Percentiles rank a stretch among this genome's conserved stretches.
These are phyloP conservation scores for Eleutherodactylus coqui DNA, from an alignment of 2,797 vertebrate genomes.

Conservation along the genomic window DNA sequence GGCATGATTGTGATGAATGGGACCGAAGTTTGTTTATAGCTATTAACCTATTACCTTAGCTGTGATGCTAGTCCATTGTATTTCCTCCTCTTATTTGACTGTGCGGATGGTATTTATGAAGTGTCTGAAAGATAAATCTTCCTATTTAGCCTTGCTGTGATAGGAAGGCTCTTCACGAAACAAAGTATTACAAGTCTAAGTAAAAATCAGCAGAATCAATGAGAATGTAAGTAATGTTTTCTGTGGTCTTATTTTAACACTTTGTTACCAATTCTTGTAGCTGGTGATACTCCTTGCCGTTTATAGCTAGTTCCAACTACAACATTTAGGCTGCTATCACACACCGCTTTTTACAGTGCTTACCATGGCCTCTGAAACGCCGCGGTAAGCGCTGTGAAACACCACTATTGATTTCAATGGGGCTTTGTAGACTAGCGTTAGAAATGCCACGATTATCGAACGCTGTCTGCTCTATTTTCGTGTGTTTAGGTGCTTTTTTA, in stretches of 20 bases:
- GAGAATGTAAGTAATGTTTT: slow-evolving; percentile 35
- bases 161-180: slow-evolving; percentile 35
- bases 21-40: slow-evolving; percentile 41
- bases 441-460: too few relatives aligned
- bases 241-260: slow-evolving; percentile 25
- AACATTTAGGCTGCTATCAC: background rate
- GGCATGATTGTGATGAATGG: slow-evolving; percentile 50
- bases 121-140: slow-evolving; percentile 58
- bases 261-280: background rate
- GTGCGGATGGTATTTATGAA: slow-evolving; percentile 56
- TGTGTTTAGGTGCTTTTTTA: too few relatives aligned
- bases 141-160: slow-evolving; percentile 45
- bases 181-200: slow-evolving; percentile 29
- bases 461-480: too few relatives aligned
- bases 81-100: slow-evolving; percentile 44
- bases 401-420: too few relatives aligned
- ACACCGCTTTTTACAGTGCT: too few relatives aligned
- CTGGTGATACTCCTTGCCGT: background rate
- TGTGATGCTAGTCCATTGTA: slow-evolving; percentile 48
- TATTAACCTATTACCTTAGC: slow-evolving; percentile 58
- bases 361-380: too few relatives aligned
- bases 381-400: too few relatives aligned
- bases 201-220: slow-evolving; percentile 43
- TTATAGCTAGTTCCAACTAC: background rate
- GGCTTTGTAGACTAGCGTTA: too few relatives aligned